A percentile compares a stretch with the other conserved stretches of the same genome.
Evolutionary conservation across 2,113 vertebrate genomes (phyloP).

Genomic region (Grus americana): DNA sequence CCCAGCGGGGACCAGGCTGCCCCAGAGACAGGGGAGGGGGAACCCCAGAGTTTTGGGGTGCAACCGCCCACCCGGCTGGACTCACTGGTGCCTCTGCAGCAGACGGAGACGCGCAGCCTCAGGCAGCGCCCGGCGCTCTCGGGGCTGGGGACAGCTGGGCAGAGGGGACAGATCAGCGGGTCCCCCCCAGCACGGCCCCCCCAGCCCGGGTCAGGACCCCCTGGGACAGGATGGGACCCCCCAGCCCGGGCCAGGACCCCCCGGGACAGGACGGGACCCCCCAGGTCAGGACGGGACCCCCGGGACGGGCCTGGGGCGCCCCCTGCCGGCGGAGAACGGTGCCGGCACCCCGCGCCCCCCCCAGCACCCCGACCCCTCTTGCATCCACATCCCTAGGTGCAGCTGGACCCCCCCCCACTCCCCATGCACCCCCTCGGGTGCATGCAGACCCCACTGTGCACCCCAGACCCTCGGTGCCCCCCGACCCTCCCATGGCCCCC

Average conservation of each 20-base stretch:
- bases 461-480: no score
- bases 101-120: slow-evolving; percentile 73
- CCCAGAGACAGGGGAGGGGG: neutral
- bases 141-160: slow-evolving; percentile 66
- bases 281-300: no score
- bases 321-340: neutral
- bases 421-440: no score
- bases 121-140: slow-evolving; percentile 70
- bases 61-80: neutral
- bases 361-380: neutral
- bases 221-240: neutral
- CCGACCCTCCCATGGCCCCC: no score
- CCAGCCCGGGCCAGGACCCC: neutral
- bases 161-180: neutral
- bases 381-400: neutral
- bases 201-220: neutral
- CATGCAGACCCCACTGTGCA: no score
- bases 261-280: neutral
- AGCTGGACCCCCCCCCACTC: no score
- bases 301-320: neutral
- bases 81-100: slow-evolving; percentile 75
- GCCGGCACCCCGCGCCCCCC: neutral
- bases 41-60: neutral
- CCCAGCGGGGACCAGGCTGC: neutral
- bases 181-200: neutral